Evolutionary conservation across 2,888 invertebrate genomes (phyloP).

Genomic region (Pseudococcus jackbeardsleyi): DNA sequence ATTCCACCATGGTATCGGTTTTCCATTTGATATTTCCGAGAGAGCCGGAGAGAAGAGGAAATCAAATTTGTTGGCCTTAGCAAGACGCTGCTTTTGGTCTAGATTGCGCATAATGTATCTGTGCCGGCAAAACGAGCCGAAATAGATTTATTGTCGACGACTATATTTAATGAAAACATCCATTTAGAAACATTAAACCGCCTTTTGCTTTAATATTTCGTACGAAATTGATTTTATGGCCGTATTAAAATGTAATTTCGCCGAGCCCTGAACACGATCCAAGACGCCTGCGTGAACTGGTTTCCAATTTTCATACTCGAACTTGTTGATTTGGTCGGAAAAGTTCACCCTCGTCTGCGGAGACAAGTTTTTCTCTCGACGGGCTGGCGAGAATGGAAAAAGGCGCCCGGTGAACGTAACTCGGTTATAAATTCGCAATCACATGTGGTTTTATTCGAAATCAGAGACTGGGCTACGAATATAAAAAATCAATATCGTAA

Average conservation of each 20-base stretch:
- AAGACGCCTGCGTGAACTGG: not conserved
- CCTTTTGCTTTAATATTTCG: conserved; percentile 28
- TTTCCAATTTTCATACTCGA: not conserved
- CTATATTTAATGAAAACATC: conserved; percentile 30
- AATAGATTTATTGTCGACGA: conserved; percentile 42
- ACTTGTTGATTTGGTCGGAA: not conserved
- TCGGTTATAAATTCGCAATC: not conserved
- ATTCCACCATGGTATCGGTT: not conserved
- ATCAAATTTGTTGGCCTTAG: conserved; percentile 30
- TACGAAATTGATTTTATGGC: conserved; percentile 31
- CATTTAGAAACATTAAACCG: conserved; percentile 34
- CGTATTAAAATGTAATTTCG: conserved; percentile 8
- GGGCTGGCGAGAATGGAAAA: no score
- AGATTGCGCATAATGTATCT: conserved; percentile 19
- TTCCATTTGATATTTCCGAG: conserved; percentile 1
- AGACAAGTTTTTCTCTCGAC: no score
- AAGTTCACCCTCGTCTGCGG: no score
- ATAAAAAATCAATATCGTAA: no score
- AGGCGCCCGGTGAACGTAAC: no score
- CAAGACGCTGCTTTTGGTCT: not conserved
- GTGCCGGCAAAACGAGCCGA: conserved; percentile 2
- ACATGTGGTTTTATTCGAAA: no score
- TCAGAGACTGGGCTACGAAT: no score
- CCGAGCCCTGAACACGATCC: not conserved
- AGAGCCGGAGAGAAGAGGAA: not conserved